phyloP scores from a whole-genome alignment of 2,797 vertebrate species.

The Ctenochaetus hawaiiensis region DNA sequence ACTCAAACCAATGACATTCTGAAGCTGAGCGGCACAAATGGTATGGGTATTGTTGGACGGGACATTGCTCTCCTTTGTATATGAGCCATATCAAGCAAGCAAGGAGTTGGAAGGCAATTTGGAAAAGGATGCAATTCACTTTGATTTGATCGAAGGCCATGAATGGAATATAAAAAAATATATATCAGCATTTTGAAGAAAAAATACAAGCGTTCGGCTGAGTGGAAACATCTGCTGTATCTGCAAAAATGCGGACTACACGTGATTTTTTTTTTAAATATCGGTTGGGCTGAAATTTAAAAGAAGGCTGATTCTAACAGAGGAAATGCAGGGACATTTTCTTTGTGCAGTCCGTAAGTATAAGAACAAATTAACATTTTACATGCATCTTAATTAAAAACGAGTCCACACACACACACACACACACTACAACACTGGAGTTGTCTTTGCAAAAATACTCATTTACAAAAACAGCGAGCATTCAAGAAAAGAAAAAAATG shows the following conservation, averaged over 20 bases:
- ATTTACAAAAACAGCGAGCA: slow-evolving; percentile 15
- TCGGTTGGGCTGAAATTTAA: not conserved
- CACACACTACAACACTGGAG: not conserved
- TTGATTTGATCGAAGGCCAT: slow-evolving; percentile 79
- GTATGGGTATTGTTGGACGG: slow-evolving; percentile 83
- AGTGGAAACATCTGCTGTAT: slow-evolving; percentile 47
- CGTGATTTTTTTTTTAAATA: slow-evolving; percentile 34
- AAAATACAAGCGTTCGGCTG: slow-evolving; percentile 55
- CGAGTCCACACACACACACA: no score
- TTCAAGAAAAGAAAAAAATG: slow-evolving; percentile 57
- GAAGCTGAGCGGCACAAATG: slow-evolving; percentile 83
- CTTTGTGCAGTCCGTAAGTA: not conserved
- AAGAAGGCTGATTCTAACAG: not conserved
- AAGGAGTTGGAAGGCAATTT: slow-evolving; percentile 76
- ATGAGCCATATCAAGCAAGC: slow-evolving; percentile 79
- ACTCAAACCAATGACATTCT: slow-evolving; percentile 85
- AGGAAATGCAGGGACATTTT: no score
- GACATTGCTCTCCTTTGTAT: slow-evolving; percentile 84
- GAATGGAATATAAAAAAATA: slow-evolving; percentile 61
- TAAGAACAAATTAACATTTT: slow-evolving; percentile 18
- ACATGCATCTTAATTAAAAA: not conserved
- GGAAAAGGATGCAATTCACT: slow-evolving; percentile 77
- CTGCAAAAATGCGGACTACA: slow-evolving; percentile 37
- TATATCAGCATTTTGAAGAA: slow-evolving; percentile 68
- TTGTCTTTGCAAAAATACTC: not conserved